A percentile compares a stretch with the other conserved stretches of the same genome.
Evolutionary conservation across 2,797 vertebrate species (phyloP).

Genomic region (Anabacerthia variegaticeps): DNA sequence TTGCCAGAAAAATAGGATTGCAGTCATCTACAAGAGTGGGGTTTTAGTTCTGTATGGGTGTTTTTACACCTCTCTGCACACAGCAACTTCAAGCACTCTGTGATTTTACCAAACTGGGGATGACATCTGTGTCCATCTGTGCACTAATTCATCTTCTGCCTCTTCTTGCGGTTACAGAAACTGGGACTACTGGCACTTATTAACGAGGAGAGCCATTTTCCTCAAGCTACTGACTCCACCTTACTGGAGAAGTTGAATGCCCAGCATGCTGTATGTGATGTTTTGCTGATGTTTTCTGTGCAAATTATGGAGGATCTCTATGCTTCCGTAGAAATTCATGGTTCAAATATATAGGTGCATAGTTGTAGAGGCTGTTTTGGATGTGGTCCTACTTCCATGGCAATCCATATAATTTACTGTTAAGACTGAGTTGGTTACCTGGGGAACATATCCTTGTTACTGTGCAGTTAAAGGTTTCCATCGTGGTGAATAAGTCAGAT

Average conservation of each 20-base stretch:
- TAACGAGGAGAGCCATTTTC: constrained; percentile 98
- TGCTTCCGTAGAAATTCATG: neutral
- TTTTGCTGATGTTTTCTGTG: neutral
- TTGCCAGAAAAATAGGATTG: neutral
- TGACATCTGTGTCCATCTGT: neutral
- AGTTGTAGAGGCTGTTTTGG: neutral
- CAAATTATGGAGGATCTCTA: neutral
- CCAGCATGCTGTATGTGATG: constrained; percentile 87
- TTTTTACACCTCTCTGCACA: neutral
- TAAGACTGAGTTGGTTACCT: neutral
- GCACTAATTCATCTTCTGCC: neutral
- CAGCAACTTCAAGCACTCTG: neutral
- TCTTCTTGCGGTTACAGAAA: constrained; percentile 81
- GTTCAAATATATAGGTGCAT: neutral
- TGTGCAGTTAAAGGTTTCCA: neutral
- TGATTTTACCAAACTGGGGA: neutral
- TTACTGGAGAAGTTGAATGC: constrained; percentile 92
- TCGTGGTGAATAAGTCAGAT: neutral
- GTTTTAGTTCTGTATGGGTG: neutral
- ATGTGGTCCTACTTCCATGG: neutral
- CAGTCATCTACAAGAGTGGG: neutral
- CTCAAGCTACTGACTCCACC: constrained; percentile 92
- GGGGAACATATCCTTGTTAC: neutral
- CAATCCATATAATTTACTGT: neutral
- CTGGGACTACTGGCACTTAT: constrained; percentile 93